A percentile compares a stretch with the other conserved stretches of the same genome.
Evolutionary conservation across 2,113 vertebrate genomes (phyloP).

Genomic region (Cavia aperea): DNA sequence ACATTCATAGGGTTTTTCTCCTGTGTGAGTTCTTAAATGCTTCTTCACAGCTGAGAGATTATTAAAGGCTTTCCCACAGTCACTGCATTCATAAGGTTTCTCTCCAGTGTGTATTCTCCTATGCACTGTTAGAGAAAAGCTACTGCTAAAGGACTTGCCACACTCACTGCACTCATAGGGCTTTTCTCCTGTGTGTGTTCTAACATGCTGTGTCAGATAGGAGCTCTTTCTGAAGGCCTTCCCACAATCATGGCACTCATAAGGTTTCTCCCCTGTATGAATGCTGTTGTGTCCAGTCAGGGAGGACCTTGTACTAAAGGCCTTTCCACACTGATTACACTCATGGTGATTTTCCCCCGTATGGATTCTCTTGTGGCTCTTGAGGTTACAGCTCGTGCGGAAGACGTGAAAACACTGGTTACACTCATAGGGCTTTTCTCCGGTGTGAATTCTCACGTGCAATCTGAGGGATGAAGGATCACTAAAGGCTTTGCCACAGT

Average conservation of each 20-base stretch:
- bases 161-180: constrained; percentile 65
- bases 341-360: constrained; percentile 68
- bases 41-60: constrained; percentile 65
- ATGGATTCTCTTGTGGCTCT: constrained; percentile 73
- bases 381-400: constrained; percentile 71
- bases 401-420: constrained; percentile 69
- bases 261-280: constrained; percentile 70
- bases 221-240: constrained; percentile 73
- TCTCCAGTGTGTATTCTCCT: constrained; percentile 82
- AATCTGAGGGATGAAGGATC: constrained; percentile 62
- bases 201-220: constrained; percentile 71
- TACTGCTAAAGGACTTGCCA: constrained; percentile 71
- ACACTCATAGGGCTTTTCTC: constrained; percentile 68
- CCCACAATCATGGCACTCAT: constrained; percentile 43
- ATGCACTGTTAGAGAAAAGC: constrained; percentile 74
- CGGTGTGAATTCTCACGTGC: constrained; percentile 65
- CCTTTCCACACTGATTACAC: constrained; percentile 71
- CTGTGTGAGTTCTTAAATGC: constrained; percentile 61
- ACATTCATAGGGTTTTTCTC: constrained; percentile 65
- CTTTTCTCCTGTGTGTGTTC: constrained; percentile 70
- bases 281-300: constrained; percentile 71
- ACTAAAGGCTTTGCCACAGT: constrained; percentile 64
- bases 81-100: constrained; percentile 81
- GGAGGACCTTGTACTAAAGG: constrained; percentile 70
- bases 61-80: constrained; percentile 64